phyloP scores from a whole-genome alignment of 2,113 vertebrate genomes.

The Pterophyllum scalare region DNA sequence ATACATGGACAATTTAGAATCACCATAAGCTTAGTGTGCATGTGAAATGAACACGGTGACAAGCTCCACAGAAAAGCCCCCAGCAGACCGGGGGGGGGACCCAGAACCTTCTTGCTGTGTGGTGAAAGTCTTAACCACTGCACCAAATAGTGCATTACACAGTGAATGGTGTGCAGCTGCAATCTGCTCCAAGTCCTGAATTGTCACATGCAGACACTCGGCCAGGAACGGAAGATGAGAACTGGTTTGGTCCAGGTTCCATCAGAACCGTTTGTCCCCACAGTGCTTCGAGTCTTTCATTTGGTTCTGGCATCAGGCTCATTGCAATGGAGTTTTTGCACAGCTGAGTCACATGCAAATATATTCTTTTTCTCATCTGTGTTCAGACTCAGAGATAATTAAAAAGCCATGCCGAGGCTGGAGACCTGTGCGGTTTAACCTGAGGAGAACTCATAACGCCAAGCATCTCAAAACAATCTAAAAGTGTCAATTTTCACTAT shows the following conservation, averaged over 20 bases:
- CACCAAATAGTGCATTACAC: not conserved
- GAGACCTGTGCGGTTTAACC: not conserved
- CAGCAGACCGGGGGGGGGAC: not conserved
- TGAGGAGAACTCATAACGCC: not conserved
- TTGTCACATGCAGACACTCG: not conserved
- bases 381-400: not conserved
- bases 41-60: not conserved
- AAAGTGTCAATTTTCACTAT: not conserved
- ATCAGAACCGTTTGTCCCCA: accelerated
- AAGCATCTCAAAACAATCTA: not conserved
- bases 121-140: not conserved
- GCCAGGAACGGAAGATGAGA: not conserved
- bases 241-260: not conserved
- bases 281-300: not conserved
- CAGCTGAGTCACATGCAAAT: not conserved
- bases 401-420: not conserved
- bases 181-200: not conserved
- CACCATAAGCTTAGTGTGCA: accelerated
- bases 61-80: not conserved
- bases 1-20: not conserved
- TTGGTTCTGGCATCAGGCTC: not conserved
- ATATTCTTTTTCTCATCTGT: not conserved
- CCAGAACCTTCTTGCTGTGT: not conserved
- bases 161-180: not conserved
- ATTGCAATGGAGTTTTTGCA: not conserved